Percentiles rank a stretch among this genome's conserved stretches.
phyloP scores from a whole-genome alignment of 2,113 vertebrate genomes.

The Peromyscus californicus region DNA sequence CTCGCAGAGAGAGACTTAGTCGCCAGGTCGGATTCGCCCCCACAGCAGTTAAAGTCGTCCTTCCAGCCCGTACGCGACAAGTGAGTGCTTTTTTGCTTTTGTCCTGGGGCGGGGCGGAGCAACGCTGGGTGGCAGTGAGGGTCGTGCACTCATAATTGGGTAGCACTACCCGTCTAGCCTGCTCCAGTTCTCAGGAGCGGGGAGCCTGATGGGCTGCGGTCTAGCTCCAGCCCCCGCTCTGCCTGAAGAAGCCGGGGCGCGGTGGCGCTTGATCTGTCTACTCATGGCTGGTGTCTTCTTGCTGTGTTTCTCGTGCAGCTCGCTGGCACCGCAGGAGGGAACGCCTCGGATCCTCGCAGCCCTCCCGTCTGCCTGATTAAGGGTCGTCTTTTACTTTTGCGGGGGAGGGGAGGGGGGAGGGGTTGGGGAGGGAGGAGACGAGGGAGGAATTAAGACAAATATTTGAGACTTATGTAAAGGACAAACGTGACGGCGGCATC shows the following conservation, averaged over 20 bases:
- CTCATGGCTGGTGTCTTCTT: slow-evolving; percentile 71
- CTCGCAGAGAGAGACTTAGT: slow-evolving; percentile 93
- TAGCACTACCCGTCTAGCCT: accelerated
- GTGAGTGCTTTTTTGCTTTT: slow-evolving; percentile 87
- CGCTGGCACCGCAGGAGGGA: slow-evolving; percentile 96
- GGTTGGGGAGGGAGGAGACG: slow-evolving; percentile 55
- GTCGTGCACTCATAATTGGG: accelerated
- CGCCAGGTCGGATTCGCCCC: slow-evolving; percentile 93
- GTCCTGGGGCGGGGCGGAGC: slow-evolving; percentile 20
- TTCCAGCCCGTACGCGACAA: slow-evolving; percentile 97
- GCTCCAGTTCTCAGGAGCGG: not conserved
- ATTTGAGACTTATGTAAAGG: slow-evolving; percentile 86
- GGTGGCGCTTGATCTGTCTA: not conserved
- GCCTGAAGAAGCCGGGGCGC: accelerated
- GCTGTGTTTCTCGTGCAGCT: slow-evolving; percentile 89
- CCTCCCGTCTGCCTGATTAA: slow-evolving; percentile 96
- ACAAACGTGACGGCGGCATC: slow-evolving; percentile 86
- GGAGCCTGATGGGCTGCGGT: not conserved
- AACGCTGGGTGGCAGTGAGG: not conserved
- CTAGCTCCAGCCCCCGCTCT: not conserved
- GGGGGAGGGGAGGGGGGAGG: slow-evolving; percentile 65
- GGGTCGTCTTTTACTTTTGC: slow-evolving; percentile 75
- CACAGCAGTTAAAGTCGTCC: slow-evolving; percentile 94
- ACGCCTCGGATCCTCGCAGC: slow-evolving; percentile 96
- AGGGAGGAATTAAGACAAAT: slow-evolving; percentile 80